These are phyloP conservation scores for Onychomys arenicola DNA, from an alignment of 2,797 vertebrate genomes.

Conservation along the genomic window DNA sequence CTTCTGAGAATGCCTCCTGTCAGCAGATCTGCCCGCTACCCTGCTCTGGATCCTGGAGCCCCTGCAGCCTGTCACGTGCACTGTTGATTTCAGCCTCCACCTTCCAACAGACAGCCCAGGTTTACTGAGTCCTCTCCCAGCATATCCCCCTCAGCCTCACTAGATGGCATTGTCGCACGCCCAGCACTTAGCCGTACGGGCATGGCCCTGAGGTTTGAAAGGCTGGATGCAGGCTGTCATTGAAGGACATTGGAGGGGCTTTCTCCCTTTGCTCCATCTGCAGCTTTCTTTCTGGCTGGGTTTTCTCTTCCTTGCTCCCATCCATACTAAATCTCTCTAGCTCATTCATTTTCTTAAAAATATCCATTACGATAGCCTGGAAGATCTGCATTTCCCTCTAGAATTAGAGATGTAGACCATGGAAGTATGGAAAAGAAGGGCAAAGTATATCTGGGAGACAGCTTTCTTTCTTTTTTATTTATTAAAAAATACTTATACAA, in stretches of 20 bases:
- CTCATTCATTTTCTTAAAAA: constrained; percentile 49
- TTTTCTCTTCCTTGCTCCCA: not conserved
- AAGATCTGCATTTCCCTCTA: not conserved
- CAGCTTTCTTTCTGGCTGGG: not conserved
- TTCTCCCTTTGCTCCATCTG: not conserved
- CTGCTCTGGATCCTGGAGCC: not conserved
- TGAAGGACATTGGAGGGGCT: not conserved
- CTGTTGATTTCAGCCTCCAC: not conserved
- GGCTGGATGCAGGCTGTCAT: not conserved
- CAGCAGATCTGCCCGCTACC: not conserved
- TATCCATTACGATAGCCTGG: not conserved
- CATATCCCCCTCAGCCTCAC: not conserved
- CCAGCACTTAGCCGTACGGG: too few relatives aligned
- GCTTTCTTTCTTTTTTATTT: not conserved
- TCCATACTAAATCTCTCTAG: not conserved
- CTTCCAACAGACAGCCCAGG: not conserved
- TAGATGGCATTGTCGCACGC: not conserved
- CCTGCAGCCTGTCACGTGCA: not conserved
- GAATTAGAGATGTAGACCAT: not conserved
- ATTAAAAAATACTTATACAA: not conserved
- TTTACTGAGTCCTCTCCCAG: not conserved
- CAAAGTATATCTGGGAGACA: not conserved
- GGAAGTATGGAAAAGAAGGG: not conserved
- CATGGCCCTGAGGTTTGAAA: not conserved
- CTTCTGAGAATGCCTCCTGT: not conserved